Evolutionary conservation across 2,888 invertebrate genomes (phyloP), one percentile per base, ranked within the genome.

Genomic region (Portevinia maculata): DNA sequence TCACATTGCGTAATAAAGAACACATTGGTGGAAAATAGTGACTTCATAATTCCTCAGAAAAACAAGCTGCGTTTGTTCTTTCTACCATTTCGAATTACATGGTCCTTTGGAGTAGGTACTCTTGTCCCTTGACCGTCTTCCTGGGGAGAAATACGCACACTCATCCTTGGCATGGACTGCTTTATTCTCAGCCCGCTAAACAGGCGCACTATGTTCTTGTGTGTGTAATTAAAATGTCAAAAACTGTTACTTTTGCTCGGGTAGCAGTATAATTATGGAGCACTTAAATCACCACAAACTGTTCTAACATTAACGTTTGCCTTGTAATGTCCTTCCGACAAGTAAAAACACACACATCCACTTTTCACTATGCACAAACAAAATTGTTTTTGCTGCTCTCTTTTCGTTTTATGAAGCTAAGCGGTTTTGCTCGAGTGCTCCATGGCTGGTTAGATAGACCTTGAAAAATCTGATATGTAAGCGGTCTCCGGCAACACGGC

Each of bases 141-240:
- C 2, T 24, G 24, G 13, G 11, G 24, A n/a, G 19, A 17, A 69
- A 57, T 15, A 24, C 48, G 48, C 57, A 15, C 55, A 39, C 52
- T 52, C 52, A 71, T 60, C 60, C 53, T 53, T 73, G 62, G 53
- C 44, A 62, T 53, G 62, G 62, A 73, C 46, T 46, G 37, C 30
- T 39, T n/a, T 8, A 24, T 19, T 39, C 37, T 19, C 13, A 3
- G 19, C 28, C 11, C 3, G 24, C 55, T 15, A 55, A 64, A 17
- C 28, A n/a, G n/a, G 37, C 52, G 53, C 13, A 13, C 37, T 62
- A 46, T 73, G 44, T 55, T 53, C 19, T 15, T 46, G n/a, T 37
- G 19, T 15, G 44, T 73, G 53, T 73, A 62, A 73, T 73, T 73
- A 73, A 62, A 62, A 73, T 50, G 71, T 73, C 71, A 62, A 71